Evolutionary conservation across 2,797 vertebrate genomes (phyloP).

Genomic region (Pangasius krempfi): DNA sequence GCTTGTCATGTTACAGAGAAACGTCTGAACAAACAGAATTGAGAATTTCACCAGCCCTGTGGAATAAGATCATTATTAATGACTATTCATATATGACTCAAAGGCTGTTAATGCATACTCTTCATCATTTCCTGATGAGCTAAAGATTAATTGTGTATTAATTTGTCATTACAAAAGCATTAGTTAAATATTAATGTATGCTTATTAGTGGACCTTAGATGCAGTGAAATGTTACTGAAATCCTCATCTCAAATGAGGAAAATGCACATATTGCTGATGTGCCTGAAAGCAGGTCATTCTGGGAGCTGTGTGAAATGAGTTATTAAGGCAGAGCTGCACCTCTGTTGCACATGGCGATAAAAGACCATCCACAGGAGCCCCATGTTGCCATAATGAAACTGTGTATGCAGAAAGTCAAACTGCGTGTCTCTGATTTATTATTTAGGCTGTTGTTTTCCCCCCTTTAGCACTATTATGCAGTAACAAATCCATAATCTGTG

Average conservation of each 20-base stretch:
- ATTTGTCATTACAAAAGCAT: background rate
- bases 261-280: background rate
- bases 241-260: background rate
- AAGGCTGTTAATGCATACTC: background rate
- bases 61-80: background rate
- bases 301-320: constrained; percentile 20
- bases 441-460: background rate
- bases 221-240: background rate
- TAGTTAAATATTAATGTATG: too few species aligned
- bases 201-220: too few species aligned
- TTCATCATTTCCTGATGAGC: background rate
- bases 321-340: background rate
- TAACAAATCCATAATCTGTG: constrained; percentile 30
- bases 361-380: constrained; percentile 27
- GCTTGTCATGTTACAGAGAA: background rate
- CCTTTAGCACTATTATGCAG: constrained; percentile 11
- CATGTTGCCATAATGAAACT: background rate
- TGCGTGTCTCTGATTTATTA: constrained; percentile 19
- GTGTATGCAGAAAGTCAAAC: background rate
- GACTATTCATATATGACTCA: background rate
- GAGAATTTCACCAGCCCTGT: background rate
- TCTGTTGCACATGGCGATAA: background rate
- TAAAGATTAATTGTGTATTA: background rate
- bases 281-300: background rate
- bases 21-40: background rate